Conservation (phyloP, 2,797 vertebrate genomes). For the Sebastolobus alascanus region DNA sequence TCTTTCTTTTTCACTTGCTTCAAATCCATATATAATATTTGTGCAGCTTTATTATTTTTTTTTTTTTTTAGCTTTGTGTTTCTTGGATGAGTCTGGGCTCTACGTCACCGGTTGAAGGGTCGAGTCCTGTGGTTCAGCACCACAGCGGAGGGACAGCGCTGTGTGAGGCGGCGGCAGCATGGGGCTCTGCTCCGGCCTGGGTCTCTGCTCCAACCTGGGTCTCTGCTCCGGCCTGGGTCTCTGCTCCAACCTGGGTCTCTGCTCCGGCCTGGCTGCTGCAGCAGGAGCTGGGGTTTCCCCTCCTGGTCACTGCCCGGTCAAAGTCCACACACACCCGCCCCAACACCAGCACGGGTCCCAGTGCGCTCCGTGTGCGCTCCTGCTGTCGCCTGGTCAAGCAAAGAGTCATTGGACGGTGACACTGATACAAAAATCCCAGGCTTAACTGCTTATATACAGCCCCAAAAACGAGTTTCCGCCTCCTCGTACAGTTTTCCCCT, state of each 20-base stretch:
- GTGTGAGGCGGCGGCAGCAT: constrained; percentile 42
- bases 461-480: constrained; percentile 57
- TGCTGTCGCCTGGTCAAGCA: neutral
- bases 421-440: constrained; percentile 61
- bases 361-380: constrained; percentile 19
- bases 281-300: constrained; percentile 13
- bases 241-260: constrained; percentile 49
- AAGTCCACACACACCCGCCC: constrained; percentile 21
- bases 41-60: constrained; percentile 7
- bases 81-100: constrained; percentile 35
- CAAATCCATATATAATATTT: constrained; percentile 35
- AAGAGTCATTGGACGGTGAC: constrained; percentile 10
- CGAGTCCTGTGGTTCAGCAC: constrained; percentile 74
- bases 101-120: constrained; percentile 71
- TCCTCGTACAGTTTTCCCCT: constrained; percentile 29
- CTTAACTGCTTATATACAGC: constrained; percentile 73
- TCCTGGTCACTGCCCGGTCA: constrained; percentile 14
- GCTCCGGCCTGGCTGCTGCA: constrained; percentile 13
- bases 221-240: constrained; percentile 29
- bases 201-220: neutral
- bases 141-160: constrained; percentile 63
- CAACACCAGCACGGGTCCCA: constrained; percentile 14
- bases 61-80: neutral
- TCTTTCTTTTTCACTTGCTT: constrained; percentile 13
- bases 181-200: constrained; percentile 31